Evolutionary conservation across 2,113 vertebrate genomes (phyloP), one percentile per base, ranked within the genome.

Genomic region (Spheniscus mendiculus): DNA sequence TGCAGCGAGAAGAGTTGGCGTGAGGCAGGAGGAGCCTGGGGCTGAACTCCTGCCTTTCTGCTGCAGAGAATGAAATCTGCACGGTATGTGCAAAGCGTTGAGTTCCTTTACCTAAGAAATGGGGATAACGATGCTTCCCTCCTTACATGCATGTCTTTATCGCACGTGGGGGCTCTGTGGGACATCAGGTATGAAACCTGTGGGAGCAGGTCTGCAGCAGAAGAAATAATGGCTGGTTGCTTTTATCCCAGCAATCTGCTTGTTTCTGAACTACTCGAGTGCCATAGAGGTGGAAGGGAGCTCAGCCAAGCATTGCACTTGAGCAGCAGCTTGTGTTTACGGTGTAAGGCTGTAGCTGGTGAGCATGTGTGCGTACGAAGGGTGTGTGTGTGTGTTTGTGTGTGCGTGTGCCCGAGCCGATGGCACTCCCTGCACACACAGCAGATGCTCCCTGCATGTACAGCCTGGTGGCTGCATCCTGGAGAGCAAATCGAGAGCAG

Each of bases 251-350:
- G 55, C 49, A 73, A 44, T 50, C 94, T 30, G 10, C 45, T 72
- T 55, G 81, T 62, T 90, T 73, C 89, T 77, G 62, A 90, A 12
- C 30, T 42, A 36, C 26, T 42, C 2, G 1, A 71, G 90, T 34
- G 72, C 59, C 1, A 3, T 16, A 15, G 73, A 87, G 45, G 84
- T 82, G 81, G 93, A 69, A 85, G 42, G 83, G 72, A 94, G 84
- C 84, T 86, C 81, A 96, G 96, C 62, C 91, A 96, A 94, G 84
- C 66, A 3, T 6, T 14, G 45, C 83, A 36, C 78, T 93, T 11
- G 66, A 96, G 74, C 71, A 91, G 91, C 97, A 96, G 97, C 94
- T 96, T 96, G 94, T 96, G 93, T 97, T 97, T 90, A 80, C 8
- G 5, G 73, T 34, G 78, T 56, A 15, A 80, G 84, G 85, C 94